Evolutionary conservation across 1,140 invertebrate genomes (phyloP), one percentile per base, ranked within the genome.

Genomic region (Atta cephalotes): DNA sequence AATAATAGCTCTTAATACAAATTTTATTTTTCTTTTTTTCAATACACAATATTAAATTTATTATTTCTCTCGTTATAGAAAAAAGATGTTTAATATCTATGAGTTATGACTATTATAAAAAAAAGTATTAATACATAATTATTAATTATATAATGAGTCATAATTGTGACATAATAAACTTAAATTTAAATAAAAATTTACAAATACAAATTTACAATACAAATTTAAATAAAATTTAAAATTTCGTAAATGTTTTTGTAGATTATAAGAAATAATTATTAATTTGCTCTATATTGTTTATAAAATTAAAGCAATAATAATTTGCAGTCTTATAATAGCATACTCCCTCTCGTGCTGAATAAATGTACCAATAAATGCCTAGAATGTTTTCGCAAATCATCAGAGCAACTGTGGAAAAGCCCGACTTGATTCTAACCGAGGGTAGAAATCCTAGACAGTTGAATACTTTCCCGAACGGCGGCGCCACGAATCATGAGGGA

Each of bases 261-360:
- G 25, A 14, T 49, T 78, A 65, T 60, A n/a, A 35, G 5, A 78
- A 45, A 25, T 1, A 45, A 25, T 63, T 10, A 63, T 71, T 28
- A 12, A 74, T 74, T 35, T 76, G 14, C 0, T 25, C 3, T 31
- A 14, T 51, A 68, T 70, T 68, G 28, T 68, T 53, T 18, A 39
- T 25, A 70, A 25, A 70, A 21, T 81, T 21, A 21, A 18, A 39
- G 3, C 49, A 49, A 45, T 31, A 66, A 10, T 35, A 6, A 66
- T 28, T 31, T 49, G 1, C 2, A 31, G 14, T 21, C 0, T 81
- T 85, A 70, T 53, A 14, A 76, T 63, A 65, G 14, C 86, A 56
- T 79, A 25, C 81, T 88, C 88, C 88, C 88, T 89, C 88, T 89
- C 12, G 68, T 25, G 49, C 3, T 31, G 45, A 7, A 10, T 14